Base-by-base conservation (phyloP, 2,797 vertebrate genomes). In the Sphaeramia orbicularis region DNA sequence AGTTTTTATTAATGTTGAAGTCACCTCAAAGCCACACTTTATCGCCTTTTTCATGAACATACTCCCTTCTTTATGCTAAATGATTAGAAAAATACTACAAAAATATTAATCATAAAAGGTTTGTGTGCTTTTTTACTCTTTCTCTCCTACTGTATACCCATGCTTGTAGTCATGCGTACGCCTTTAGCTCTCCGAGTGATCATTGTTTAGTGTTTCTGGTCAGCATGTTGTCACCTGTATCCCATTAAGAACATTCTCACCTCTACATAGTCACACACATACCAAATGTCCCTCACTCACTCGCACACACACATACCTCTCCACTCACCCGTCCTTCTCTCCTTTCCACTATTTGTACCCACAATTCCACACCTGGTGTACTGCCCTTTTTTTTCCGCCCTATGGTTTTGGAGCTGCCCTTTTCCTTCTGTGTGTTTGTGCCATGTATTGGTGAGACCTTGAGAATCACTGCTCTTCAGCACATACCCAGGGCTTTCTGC, bases 161-260 rank as follows among this genome's bases (percentile, higher is more conserved):
- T 68, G 18, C 30, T 60, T 55, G 58, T 73, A 10, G 7, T 24
- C 48, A 58, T 40, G 36, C 12, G 54, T 44, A 63, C 70, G 74
- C 77, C 65, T 81, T 71, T 52, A 76, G 75, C 59, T 78, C 83
- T 87, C 86, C 84, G 84, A 90, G 84, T 91, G 90, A 91, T 91
- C 82, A 86, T 85, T 88, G 85, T 89, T 88, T 87, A 86, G 82
- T 86, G 85, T 67, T 87, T 88, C 78, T 91, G 92, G 91, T 92
- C 90, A 92, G 92, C 90, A 91, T 87, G 91, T 92, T 89, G 91
- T 93, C 93, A 94, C 92, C 91, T 93, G 91, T 89, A 89, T 92
- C 86, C 87, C 84, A 92, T 94, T 94, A 93, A 76, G 78, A 91
- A 87, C 86, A 91, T 89, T 91, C 85, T 92, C 86, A 90, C 82